These are phyloP conservation scores for Phorcus lineatus DNA, from an alignment of 2,888 invertebrate genomes.

Conservation along the genomic window DNA sequence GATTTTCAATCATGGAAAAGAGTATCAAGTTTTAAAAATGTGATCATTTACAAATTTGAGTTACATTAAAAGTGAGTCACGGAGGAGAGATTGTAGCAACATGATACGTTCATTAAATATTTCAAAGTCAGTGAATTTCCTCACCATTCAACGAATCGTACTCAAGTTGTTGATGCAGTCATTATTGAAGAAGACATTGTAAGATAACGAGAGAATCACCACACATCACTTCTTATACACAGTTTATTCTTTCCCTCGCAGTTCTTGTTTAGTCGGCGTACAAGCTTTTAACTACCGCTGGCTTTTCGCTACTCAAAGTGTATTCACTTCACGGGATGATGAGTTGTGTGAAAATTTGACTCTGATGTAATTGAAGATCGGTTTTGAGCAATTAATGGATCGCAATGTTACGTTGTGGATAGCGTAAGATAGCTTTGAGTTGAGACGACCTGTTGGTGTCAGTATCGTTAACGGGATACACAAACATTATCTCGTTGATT, in stretches of 20 bases:
- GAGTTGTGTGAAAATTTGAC: too few species aligned
- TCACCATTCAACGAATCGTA: background rate
- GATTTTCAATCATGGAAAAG: background rate
- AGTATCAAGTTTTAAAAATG: background rate
- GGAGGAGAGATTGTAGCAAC: background rate
- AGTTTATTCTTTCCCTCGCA: background rate
- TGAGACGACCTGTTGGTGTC: too few species aligned
- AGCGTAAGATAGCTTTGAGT: too few species aligned
- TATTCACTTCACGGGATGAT: too few species aligned
- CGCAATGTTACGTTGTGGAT: too few species aligned
- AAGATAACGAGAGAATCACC: background rate
- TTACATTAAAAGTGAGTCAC: slow-evolving; percentile 16
- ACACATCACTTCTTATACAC: slow-evolving; percentile 7
- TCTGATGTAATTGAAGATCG: too few species aligned
- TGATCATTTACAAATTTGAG: background rate
- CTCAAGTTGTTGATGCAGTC: background rate
- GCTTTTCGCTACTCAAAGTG: too few species aligned
- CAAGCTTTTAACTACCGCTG: too few species aligned
- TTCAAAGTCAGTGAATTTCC: slow-evolving; percentile 7
- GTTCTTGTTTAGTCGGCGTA: too few species aligned
- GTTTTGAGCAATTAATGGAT: too few species aligned
- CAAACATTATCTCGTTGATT: too few species aligned
- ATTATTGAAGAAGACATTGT: background rate
- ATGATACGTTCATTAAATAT: slow-evolving; percentile 10
- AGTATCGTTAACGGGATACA: too few species aligned